Evolutionary conservation across 2,888 invertebrate species (phyloP).

Genomic region (Mantis religiosa): DNA sequence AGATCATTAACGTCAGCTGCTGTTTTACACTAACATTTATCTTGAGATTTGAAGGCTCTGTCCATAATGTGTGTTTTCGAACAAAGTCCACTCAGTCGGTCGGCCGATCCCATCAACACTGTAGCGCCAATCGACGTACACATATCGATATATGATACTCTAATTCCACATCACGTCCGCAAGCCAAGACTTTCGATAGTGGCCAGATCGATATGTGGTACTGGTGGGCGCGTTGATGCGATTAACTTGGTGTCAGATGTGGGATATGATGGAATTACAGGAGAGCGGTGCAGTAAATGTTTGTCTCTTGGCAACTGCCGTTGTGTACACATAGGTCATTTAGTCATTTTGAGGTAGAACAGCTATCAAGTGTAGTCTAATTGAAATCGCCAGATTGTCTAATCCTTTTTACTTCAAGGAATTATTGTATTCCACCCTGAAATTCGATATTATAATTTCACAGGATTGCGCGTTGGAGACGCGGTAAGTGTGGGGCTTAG

Average conservation of each 20-base stretch:
- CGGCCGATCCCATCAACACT: background rate
- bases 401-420: too few relatives aligned
- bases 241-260: background rate
- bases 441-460: too few relatives aligned
- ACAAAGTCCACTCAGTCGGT: background rate
- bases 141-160: background rate
- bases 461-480: too few relatives aligned
- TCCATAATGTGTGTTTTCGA: too few relatives aligned
- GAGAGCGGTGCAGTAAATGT: background rate
- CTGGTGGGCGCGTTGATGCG: background rate
- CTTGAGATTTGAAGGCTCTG: too few relatives aligned
- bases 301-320: background rate
- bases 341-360: background rate
- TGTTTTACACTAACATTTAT: too few relatives aligned
- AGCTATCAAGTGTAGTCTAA: too few relatives aligned
- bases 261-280: background rate
- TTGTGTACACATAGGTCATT: background rate
- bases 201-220: background rate
- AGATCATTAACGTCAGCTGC: too few relatives aligned
- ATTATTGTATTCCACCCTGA: too few relatives aligned
- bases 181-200: background rate
- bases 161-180: background rate
- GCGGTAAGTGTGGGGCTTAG: too few relatives aligned
- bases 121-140: background rate
- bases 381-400: too few relatives aligned